Evolutionary conservation across 1,140 invertebrate genomes (phyloP).

Genomic region (Cataglyphis hispanica): DNA sequence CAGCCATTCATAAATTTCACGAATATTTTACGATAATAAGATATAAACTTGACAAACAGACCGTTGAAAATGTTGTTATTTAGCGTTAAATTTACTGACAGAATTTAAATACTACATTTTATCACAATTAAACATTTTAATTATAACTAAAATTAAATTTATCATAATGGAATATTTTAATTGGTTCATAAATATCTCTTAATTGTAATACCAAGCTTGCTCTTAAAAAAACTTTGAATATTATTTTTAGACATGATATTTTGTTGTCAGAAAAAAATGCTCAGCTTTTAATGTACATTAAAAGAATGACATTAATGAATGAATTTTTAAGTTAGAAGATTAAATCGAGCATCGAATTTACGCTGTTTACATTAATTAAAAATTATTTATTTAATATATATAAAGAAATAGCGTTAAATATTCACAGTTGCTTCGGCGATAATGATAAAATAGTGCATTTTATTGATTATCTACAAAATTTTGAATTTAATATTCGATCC

Average conservation of each 20-base stretch:
- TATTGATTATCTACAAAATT: not conserved
- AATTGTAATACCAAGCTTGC: not conserved
- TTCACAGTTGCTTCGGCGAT: not conserved
- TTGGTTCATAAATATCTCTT: not conserved
- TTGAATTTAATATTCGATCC: not conserved
- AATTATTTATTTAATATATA: slow-evolving; percentile 25
- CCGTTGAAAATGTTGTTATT: not conserved
- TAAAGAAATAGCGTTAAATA: not conserved
- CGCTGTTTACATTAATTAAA: slow-evolving; percentile 15
- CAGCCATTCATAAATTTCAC: slow-evolving; percentile 13
- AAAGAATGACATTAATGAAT: not conserved
- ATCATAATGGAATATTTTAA: not conserved
- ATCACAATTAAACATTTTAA: no score
- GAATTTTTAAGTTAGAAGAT: slow-evolving; percentile 19
- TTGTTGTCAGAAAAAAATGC: not conserved
- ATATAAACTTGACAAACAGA: not conserved
- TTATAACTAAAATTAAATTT: no score
- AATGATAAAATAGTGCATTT: not conserved
- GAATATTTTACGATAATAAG: not conserved
- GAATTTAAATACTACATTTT: no score
- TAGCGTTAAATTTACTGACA: not conserved
- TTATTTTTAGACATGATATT: not conserved
- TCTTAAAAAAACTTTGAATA: not conserved
- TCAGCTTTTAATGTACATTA: not conserved
- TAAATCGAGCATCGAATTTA: not conserved